These are phyloP conservation scores for Microcebus ravelobensis DNA, from an alignment of 2,113 vertebrate genomes.

Conservation along the genomic window DNA sequence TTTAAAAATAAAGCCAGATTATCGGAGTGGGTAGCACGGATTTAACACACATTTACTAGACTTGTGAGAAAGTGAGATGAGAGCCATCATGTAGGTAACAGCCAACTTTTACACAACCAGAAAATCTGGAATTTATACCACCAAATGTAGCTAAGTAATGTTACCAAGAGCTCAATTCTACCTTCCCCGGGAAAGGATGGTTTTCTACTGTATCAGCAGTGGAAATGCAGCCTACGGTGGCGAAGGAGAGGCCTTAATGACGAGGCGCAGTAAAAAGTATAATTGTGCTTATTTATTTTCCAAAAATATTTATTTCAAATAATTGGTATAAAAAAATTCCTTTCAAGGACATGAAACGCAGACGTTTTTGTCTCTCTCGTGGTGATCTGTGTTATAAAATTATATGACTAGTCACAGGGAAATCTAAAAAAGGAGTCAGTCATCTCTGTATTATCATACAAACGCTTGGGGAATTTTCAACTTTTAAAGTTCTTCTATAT, in stretches of 20 bases:
- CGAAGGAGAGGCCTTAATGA: not conserved
- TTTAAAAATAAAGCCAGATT: not conserved
- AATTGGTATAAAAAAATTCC: not conserved
- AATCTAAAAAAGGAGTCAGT: not conserved
- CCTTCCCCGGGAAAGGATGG: not conserved
- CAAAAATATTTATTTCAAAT: not conserved
- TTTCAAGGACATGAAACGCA: not conserved
- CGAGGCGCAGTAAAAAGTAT: not conserved
- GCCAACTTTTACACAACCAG: not conserved
- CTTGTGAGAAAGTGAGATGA: not conserved
- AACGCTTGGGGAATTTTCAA: not conserved
- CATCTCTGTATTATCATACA: not conserved
- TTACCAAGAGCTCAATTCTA: not conserved
- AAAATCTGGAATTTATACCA: not conserved
- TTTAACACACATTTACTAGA: not conserved
- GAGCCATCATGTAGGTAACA: not conserved
- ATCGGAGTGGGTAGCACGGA: not conserved
- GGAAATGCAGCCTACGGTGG: not conserved
- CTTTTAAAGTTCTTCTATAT: not conserved
- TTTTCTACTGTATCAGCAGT: too few species aligned
- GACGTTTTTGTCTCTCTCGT: not conserved
- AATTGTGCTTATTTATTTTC: not conserved
- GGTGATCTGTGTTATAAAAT: not conserved
- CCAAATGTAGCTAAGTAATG: not conserved
- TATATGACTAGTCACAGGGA: not conserved